A percentile compares a stretch with the other conserved stretches of the same genome.
phyloP scores from a whole-genome alignment of 2,888 invertebrate species.

The Drosophila anomelani region DNA sequence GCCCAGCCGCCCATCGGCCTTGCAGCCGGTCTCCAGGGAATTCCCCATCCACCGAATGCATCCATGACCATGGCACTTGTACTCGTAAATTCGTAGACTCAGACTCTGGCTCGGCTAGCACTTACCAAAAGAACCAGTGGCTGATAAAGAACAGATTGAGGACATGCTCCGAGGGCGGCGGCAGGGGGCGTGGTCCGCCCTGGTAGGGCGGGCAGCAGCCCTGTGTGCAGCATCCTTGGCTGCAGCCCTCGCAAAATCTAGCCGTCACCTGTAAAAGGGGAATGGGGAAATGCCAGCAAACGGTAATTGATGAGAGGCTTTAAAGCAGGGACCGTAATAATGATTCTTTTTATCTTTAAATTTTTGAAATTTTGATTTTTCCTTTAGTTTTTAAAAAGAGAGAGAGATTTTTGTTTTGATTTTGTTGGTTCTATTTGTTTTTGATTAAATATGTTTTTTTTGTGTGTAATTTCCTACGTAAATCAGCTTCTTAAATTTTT shows the following conservation, averaged over 20 bases:
- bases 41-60: conserved; percentile 10
- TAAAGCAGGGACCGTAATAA: no score
- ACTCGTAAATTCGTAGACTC: not conserved
- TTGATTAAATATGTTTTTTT: not conserved
- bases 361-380: no score
- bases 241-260: conserved; percentile 86
- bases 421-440: no score
- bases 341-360: no score
- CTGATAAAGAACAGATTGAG: conserved; percentile 89
- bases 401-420: no score
- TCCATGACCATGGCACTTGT: conserved; percentile 13
- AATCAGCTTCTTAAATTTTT: not conserved
- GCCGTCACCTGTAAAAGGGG: conserved; percentile 85
- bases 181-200: conserved; percentile 85
- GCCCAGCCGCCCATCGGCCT: conserved; percentile 19
- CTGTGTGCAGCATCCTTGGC: conserved; percentile 90
- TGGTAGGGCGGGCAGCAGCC: conserved; percentile 87
- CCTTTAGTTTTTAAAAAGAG: no score
- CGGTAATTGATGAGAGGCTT: not conserved
- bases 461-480: no score
- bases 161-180: conserved; percentile 86
- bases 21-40: conserved; percentile 36
- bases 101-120: conserved; percentile 31
- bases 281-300: not conserved
- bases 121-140: conserved; percentile 89